Conservation (phyloP, 2,113 vertebrate species). For the Ctenomys sociabilis region DNA sequence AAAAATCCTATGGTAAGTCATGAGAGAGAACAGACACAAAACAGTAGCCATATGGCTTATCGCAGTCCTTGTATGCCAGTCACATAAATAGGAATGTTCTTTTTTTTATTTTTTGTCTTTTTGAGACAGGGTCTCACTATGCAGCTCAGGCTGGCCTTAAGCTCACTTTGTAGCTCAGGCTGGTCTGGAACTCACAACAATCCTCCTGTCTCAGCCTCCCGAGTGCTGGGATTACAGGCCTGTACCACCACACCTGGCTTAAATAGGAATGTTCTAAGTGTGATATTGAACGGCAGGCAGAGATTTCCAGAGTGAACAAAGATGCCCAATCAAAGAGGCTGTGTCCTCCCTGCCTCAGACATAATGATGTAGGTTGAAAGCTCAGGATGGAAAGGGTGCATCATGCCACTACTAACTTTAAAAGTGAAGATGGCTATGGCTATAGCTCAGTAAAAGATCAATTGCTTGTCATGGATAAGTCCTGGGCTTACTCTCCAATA, state of each 20-base stretch:
- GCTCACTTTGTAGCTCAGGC: no score
- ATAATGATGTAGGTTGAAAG: neutral
- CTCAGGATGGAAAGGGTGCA: neutral
- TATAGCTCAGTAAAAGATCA: neutral
- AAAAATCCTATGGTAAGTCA: neutral
- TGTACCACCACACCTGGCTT: no score
- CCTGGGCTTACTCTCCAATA: neutral
- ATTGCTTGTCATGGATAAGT: neutral
- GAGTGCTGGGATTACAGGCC: no score
- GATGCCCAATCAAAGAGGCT: no score
- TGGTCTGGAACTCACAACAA: no score
- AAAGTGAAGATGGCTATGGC: neutral
- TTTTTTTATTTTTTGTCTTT: no score
- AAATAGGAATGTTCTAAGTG: neutral
- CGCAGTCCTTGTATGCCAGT: rapidly evolving
- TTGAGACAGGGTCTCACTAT: no score
- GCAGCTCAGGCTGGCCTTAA: no score
- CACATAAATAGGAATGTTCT: neutral
- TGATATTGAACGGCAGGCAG: neutral
- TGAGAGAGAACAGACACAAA: neutral
- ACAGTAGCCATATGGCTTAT: neutral
- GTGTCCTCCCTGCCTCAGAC: neutral
- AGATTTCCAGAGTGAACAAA: neutral
- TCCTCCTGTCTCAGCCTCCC: no score
- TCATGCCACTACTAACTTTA: neutral